A percentile compares a stretch with the other conserved stretches of the same genome.
These are phyloP conservation scores for Stenolophus ochropezus DNA, from an alignment of 2,888 invertebrate species.

Conservation along the genomic window DNA sequence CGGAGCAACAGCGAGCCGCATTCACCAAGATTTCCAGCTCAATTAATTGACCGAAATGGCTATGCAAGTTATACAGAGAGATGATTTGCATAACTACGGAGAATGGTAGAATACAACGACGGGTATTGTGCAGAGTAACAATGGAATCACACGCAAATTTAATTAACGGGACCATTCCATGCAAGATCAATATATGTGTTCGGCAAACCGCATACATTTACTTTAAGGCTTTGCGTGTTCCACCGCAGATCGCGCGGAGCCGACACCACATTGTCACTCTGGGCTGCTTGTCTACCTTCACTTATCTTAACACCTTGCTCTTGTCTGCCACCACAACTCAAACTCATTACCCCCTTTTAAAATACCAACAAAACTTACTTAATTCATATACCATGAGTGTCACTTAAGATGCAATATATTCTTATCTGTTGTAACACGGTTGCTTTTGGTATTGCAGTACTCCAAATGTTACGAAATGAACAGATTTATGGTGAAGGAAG, in stretches of 20 bases:
- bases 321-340: too few species aligned
- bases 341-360: too few species aligned
- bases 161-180: conserved; percentile 55
- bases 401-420: too few species aligned
- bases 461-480: too few species aligned
- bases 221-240: conserved; percentile 57
- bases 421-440: too few species aligned
- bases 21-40: conserved; percentile 56
- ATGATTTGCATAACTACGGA: conserved; percentile 59
- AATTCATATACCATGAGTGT: too few species aligned
- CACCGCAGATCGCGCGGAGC: conserved; percentile 16
- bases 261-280: neutral
- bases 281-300: too few species aligned
- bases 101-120: conserved; percentile 51
- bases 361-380: too few species aligned
- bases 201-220: conserved; percentile 57
- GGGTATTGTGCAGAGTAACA: conserved; percentile 56
- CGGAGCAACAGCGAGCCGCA: conserved; percentile 47
- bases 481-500: too few species aligned
- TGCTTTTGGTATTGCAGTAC: too few species aligned
- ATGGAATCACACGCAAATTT: conserved; percentile 59
- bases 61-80: conserved; percentile 59
- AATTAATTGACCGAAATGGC: conserved; percentile 59
- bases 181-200: conserved; percentile 58
- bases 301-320: too few species aligned